Evolutionary conservation across 2,888 invertebrate species (phyloP).

Genomic region (Hemicrepidius hirtus): DNA sequence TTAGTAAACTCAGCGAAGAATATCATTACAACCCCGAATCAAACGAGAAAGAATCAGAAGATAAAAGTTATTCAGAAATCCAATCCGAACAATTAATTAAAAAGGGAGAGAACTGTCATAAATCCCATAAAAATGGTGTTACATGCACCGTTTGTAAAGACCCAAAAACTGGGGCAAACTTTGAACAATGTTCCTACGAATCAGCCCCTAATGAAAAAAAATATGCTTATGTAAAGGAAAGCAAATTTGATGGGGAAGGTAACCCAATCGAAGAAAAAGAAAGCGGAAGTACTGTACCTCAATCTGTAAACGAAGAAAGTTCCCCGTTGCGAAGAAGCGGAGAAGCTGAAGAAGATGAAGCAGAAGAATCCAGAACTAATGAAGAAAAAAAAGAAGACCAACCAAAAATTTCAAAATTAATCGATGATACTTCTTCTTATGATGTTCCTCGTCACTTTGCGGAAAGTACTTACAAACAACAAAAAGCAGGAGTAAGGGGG

Average conservation of each 20-base stretch:
- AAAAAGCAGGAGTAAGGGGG: constrained; percentile 50
- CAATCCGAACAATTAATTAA: constrained; percentile 77
- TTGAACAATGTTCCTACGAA: constrained; percentile 87
- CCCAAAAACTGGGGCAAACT: constrained; percentile 83
- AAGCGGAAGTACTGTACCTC: constrained; percentile 68
- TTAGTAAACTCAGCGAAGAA: constrained; percentile 69
- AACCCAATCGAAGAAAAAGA: constrained; percentile 73
- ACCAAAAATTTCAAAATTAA: constrained; percentile 52
- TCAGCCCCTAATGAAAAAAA: constrained; percentile 83
- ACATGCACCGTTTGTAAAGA: constrained; percentile 84
- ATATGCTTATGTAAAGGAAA: constrained; percentile 80
- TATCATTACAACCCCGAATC: constrained; percentile 74
- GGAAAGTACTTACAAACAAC: constrained; percentile 57
- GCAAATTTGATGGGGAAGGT: constrained; percentile 77
- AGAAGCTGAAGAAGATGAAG: constrained; percentile 56
- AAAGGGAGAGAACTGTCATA: constrained; percentile 79
- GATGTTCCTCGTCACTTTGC: constrained; percentile 64
- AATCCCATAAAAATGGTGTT: constrained; percentile 79
- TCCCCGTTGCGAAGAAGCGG: constrained; percentile 20
- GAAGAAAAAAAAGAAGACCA: constrained; percentile 36
- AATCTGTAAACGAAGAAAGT: constrained; percentile 52
- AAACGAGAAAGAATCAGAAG: constrained; percentile 74
- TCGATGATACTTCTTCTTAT: constrained; percentile 60
- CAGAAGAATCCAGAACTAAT: constrained; percentile 44
- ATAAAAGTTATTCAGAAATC: constrained; percentile 78